phyloP scores from a whole-genome alignment of 2,797 vertebrate genomes.

The Heteromormyrus szaboi region DNA sequence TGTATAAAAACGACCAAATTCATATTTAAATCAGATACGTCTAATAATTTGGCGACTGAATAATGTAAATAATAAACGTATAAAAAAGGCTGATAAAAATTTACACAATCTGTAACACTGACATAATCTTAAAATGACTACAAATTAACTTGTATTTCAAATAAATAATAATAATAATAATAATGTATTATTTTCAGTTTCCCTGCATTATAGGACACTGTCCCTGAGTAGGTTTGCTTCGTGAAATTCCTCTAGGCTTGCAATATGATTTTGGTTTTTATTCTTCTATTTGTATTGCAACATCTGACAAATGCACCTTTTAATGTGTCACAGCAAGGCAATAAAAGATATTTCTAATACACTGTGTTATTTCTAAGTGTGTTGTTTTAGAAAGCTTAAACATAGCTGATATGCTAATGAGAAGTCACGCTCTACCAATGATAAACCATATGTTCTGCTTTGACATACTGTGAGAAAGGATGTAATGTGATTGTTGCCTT shows the following conservation, averaged over 20 bases:
- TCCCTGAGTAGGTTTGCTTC: neutral
- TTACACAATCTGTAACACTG: neutral
- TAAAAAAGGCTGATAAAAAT: neutral
- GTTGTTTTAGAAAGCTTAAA: conserved; percentile 62
- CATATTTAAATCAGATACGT: neutral
- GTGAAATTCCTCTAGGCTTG: conserved; percentile 10
- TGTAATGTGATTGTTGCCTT: conserved; percentile 94
- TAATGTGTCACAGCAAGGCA: conserved; percentile 15
- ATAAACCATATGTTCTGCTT: conserved; percentile 79
- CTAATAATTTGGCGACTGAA: neutral
- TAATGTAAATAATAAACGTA: neutral
- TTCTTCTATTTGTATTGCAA: conserved; percentile 15
- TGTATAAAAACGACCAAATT: neutral
- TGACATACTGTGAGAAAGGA: conserved; percentile 78
- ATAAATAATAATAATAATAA: neutral
- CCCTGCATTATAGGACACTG: neutral
- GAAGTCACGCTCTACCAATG: conserved; percentile 79
- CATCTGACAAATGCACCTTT: conserved; percentile 14
- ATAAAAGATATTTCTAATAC: neutral
- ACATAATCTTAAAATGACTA: neutral
- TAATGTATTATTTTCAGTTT: neutral
- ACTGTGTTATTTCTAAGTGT: conserved; percentile 5
- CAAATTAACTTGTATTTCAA: neutral
- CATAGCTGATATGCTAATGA: conserved; percentile 83
- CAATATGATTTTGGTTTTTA: conserved; percentile 10